Evolutionary conservation across 2,797 vertebrate genomes (phyloP), one percentile per base, ranked within the genome.

Genomic region (Anguilla anguilla): DNA sequence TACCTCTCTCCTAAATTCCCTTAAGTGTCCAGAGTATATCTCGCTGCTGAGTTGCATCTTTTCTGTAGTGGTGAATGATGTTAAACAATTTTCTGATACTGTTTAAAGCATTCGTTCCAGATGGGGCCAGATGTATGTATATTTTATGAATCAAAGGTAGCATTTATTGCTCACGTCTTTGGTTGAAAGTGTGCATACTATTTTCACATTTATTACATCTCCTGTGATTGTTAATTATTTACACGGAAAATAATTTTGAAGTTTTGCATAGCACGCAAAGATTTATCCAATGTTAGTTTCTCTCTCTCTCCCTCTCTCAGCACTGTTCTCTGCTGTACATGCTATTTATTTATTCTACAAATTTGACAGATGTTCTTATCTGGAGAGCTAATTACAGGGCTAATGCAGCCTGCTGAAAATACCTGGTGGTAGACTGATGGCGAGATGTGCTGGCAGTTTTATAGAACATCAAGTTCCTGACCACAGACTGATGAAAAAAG

Each of bases 381-480:
- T 28, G 9, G 64, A n/a, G 64, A 6, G 25, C 43, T 4, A 69
- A 9, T 10, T 28, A 69, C n/a, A 69, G 3, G 11, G 31, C 25
- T 31, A 74, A 74, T 74, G 31, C 9, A 13, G 69, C 69, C 28
- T 74, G 69, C 10, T 72, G 10, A 28, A 72, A 31, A 72, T 31
- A 74, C 31, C 9, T 3, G 19, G 31, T 31, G 9, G 86, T 83
- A 89, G 89, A 83, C 77, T 25, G 67, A 28, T 28, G 72, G 85
- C 28, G 31, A 84, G 61, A 89, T 55, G 87, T 84, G 46, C 79
- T 83, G 77, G 35, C 43, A 2, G 46, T 49, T 87, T 74, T 82
- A 25, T 31, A 83, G 43, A 88, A 53, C 85, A 92, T 94, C 90
- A 90, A 91, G 92, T 61, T 88, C 67, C 74, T 74, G 85, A 91